Evolutionary conservation across 2,888 invertebrate species (phyloP), one percentile per base, ranked within the genome.

Genomic region (Thereva unica): DNA sequence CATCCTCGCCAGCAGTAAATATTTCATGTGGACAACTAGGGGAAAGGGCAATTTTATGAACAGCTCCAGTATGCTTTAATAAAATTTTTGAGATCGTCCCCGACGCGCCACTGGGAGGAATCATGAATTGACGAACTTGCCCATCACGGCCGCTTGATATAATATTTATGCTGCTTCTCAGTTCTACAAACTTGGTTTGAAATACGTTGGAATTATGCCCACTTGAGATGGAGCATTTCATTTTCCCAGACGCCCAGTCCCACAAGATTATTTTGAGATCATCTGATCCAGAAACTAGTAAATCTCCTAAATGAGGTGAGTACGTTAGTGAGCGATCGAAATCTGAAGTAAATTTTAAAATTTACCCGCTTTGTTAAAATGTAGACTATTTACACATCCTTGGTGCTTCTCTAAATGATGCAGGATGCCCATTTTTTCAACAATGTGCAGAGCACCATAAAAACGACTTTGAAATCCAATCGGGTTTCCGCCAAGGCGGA

Each of bases 361-460:
- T 75, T 78, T 79, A 82, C 92, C 92, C 78, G 86, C 83, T 69
- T 87, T 86, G 78, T 95, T 95, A 80, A 97, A 97, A 82, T 93
- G 90, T 66, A 97, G 85, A 68, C 92, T 89, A 83, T 97, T 97
- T 3, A 97, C 96, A 83, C 96, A 96, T 69, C 95, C 95, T 73
- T 83, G 84, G 79, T 97, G 97, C 71, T 87, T 87, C 69, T 89
- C 85, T 73, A 97, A 83, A 74, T 87, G 86, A 74, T 89, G 87
- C 79, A 90, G 86, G 54, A 92, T 84, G 77, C 92, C 88, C 77
- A 97, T 84, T 72, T 93, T 87, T 79, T 93, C 90, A 7, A 94
- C 90, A 71, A 88, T 86, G 75, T 92, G 89, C 35, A 94, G 83
- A 1, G 94, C 93, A 2, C 91, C 90, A 75, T 92, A 92, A 79